Evolutionary conservation across 2,797 vertebrate species (phyloP), one percentile per base, ranked within the genome.

Genomic region (Ceryle rudis): DNA sequence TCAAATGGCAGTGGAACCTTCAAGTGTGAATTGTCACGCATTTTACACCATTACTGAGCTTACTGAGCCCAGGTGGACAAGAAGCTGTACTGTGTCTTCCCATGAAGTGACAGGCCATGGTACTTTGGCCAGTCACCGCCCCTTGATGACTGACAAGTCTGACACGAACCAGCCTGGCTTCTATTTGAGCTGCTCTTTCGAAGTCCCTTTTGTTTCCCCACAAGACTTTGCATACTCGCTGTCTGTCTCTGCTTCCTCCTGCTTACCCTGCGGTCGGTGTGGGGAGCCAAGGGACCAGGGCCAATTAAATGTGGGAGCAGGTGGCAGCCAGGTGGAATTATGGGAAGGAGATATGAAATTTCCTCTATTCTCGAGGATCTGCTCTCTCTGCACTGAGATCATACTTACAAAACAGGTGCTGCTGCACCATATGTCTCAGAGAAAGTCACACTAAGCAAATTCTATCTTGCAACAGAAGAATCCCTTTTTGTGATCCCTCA

Each of bases 231-330:
- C 90, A 90, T 74, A 84, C 95, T 92, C 89, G 28, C 93, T 93
- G 94, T 94, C 96, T 96, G 96, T 95, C 95, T 90, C 88, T 0
- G 18, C 91, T 81, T 87, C 95, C 96, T 96, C 95, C 87, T 88
- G 88, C 94, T 78, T 33, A 37, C 89, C 91, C 94, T 91, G 90
- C 49, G 89, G 95, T 94, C 60, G 81, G 67, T 62, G 55, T 66
- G 92, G 92, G 92, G 93, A 95, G 95, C 92, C 98, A 96, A 89
- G 96, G 93, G 97, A 95, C 90, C 14, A 31, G 72, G 97, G 96
- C 97, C 98, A 98, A 98, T 98, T 98, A 98, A 98, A 98, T 97
- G 97, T 88, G 96, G 95, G 98, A 98, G 98, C 99, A 99, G 99
- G 98, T 99, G 99, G 98, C 97, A 95, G 97, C 97, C 98, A 98